Conservation (phyloP, 1,140 invertebrate genomes). For the Drosophila albomicans region DNA sequence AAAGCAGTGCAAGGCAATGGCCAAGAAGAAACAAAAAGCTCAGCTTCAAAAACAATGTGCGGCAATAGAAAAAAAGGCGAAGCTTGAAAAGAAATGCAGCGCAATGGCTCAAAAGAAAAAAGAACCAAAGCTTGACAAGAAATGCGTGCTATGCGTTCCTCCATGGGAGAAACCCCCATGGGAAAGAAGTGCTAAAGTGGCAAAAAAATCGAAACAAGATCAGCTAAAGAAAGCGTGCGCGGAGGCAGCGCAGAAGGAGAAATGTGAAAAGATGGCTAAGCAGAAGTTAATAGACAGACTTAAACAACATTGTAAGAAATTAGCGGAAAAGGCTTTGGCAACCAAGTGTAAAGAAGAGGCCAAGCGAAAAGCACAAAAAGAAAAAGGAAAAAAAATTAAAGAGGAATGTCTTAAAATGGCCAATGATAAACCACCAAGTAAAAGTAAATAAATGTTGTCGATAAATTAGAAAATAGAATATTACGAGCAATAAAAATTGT, state of each 20-base stretch:
- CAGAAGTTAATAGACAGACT: conserved; percentile 9
- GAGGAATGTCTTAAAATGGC: conserved; percentile 1
- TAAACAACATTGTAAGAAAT: conserved; percentile 11
- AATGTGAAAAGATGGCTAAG: conserved; percentile 7
- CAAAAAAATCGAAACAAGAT: background rate
- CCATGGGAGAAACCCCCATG: background rate
- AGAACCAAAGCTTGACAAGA: background rate
- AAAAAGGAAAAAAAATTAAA: conserved; percentile 10
- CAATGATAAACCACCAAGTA: conserved; percentile 1
- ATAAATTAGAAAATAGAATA: too few relatives aligned
- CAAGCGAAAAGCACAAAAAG: background rate
- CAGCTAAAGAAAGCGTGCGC: background rate
- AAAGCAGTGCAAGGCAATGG: conserved; percentile 23
- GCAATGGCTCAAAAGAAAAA: conserved; percentile 1
- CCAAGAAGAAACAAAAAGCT: background rate
- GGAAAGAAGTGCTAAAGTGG: background rate
- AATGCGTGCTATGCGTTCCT: background rate
- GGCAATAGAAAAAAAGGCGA: conserved; percentile 12
- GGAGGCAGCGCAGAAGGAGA: background rate
- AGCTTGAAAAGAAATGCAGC: background rate
- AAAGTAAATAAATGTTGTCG: background rate
- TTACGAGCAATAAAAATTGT: background rate
- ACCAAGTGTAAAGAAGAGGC: background rate
- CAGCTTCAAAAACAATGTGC: conserved; percentile 3
- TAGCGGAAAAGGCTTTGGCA: background rate